Evolutionary conservation across 2,113 vertebrate species (phyloP), one percentile per base, ranked within the genome.

Genomic region (Zosterops pallidus): DNA sequence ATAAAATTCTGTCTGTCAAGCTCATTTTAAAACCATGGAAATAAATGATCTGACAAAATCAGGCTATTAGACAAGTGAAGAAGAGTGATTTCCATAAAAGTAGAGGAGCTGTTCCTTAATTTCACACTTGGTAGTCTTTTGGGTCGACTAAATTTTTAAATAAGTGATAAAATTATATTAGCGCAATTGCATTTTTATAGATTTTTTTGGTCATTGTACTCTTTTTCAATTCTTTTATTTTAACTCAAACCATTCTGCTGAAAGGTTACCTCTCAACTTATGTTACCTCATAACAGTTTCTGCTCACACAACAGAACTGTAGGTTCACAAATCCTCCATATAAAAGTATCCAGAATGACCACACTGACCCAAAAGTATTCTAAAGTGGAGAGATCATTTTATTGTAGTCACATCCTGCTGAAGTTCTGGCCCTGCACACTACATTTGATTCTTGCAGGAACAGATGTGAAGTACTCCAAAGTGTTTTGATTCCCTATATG

Each of bases 111-210:
- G 98, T 98, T 98, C 98, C 98, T 98, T 98, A 98, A 98, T 98
- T 98, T 98, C 98, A 98, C 98, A 98, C 98, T 98, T 98, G 97
- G 97, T 98, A 98, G 98, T 98, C 98, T 98, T 98, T 98, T 98
- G 98, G 98, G 98, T 98, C 98, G 98, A 98, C 98, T 98, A 98
- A 98, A 98, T 98, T 98, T 98, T 98, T 98, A 98, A 98, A 98
- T 98, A 98, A 98, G 98, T 98, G 98, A 98, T 98, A 98, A 98
- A 98, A 98, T 98, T 98, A 98, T 98, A 98, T 98, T 98, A 98
- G 97, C 60, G 83, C 98, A 98, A 98, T 98, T 98, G 98, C 98
- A 98, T 98, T 98, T 98, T 98, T 98, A 98, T 98, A 98, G 98
- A 98, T 98, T 98, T 98, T 98, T 98, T 98, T 98, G 97, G 98